Conservation (phyloP, 2,113 vertebrate species). For the Phasianus colchicus region DNA sequence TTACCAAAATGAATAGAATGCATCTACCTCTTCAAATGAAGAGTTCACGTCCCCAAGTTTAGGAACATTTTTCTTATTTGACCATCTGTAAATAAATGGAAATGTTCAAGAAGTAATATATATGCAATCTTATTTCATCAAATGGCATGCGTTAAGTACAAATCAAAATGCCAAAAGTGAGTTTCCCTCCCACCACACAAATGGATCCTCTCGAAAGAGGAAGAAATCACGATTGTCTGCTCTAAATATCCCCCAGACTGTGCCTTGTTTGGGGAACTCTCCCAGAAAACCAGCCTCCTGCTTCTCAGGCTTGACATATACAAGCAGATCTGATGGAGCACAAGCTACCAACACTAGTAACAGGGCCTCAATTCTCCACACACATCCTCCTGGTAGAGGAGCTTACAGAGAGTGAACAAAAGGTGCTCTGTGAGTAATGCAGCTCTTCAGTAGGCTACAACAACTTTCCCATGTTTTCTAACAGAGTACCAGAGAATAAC, state of each 20-base stretch:
- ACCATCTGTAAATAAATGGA: slow-evolving; percentile 84
- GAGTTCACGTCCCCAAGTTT: slow-evolving; percentile 88
- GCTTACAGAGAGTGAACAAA: not conserved
- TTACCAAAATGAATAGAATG: slow-evolving; percentile 98
- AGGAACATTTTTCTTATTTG: slow-evolving; percentile 91
- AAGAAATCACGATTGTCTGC: not conserved
- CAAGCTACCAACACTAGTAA: not conserved
- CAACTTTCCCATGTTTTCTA: not conserved
- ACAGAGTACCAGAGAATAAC: not conserved
- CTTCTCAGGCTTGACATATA: not conserved
- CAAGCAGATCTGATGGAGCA: not conserved
- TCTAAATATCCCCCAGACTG: not conserved
- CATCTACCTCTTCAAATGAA: slow-evolving; percentile 96
- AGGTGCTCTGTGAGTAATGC: not conserved
- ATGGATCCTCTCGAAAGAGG: not conserved
- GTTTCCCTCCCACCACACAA: not conserved
- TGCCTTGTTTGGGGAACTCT: not conserved
- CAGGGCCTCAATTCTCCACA: not conserved
- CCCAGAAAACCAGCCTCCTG: not conserved
- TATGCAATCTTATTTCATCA: not conserved
- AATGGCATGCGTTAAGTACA: not conserved
- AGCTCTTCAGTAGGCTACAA: not conserved
- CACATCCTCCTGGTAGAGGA: not conserved
- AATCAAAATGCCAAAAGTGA: not conserved
- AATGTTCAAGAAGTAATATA: not conserved